Evolutionary conservation across 2,797 vertebrate genomes (phyloP).

Genomic region (Chiloscyllium punctatum): DNA sequence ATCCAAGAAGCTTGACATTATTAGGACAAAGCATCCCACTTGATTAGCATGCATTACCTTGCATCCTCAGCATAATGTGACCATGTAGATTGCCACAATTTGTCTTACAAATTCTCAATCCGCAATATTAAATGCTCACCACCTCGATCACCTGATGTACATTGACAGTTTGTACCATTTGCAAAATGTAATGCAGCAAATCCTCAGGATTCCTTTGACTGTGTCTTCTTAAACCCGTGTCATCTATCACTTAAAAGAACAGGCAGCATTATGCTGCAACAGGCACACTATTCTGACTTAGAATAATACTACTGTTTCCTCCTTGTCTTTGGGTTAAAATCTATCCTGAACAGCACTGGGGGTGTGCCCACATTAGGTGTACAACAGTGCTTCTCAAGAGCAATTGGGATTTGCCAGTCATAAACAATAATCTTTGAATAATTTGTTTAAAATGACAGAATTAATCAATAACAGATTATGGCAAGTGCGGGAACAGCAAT

Average conservation of each 20-base stretch:
- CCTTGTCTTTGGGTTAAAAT: neutral
- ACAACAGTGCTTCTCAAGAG: neutral
- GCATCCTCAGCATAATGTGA: too few relatives aligned
- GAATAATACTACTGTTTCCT: neutral
- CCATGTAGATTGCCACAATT: too few relatives aligned
- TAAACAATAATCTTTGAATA: too few relatives aligned
- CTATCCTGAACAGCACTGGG: neutral
- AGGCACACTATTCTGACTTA: neutral
- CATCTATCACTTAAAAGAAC: neutral
- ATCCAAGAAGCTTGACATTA: neutral
- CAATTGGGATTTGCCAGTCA: neutral
- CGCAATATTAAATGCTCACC: neutral
- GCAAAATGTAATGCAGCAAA: neutral
- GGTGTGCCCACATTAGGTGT: neutral
- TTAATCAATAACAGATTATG: neutral
- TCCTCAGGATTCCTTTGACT: neutral
- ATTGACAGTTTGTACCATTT: neutral
- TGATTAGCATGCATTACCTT: too few relatives aligned
- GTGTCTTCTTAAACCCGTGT: neutral
- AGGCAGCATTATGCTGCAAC: neutral
- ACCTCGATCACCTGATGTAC: neutral
- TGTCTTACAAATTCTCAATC: too few relatives aligned
- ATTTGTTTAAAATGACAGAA: neutral
- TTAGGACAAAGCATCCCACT: neutral
- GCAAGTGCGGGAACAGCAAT: neutral